Evolutionary conservation across 1,140 invertebrate genomes (phyloP).

Genomic region (Eubasilissa regina): DNA sequence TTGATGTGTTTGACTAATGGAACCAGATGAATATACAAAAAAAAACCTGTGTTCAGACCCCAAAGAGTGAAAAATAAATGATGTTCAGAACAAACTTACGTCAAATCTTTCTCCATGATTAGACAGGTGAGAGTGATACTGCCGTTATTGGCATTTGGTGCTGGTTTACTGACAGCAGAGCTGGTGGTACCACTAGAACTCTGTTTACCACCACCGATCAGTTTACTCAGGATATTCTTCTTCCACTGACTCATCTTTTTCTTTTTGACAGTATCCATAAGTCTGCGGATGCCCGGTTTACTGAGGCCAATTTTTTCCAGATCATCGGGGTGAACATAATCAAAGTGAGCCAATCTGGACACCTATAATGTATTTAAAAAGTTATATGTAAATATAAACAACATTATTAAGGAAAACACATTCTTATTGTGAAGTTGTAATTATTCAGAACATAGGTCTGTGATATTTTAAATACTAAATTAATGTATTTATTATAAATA

Average conservation of each 20-base stretch:
- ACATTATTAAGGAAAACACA: too few relatives aligned
- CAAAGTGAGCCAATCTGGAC: constrained; percentile 93
- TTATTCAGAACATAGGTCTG: too few relatives aligned
- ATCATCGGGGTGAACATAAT: constrained; percentile 95
- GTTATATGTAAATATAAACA: too few relatives aligned
- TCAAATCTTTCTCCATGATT: constrained; percentile 89
- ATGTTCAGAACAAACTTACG: constrained; percentile 63
- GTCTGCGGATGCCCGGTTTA: constrained; percentile 89
- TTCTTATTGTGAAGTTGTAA: too few relatives aligned
- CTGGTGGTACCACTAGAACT: constrained; percentile 33
- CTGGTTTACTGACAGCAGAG: constrained; percentile 15
- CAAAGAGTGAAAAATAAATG: not conserved
- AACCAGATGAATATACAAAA: not conserved
- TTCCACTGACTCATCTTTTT: constrained; percentile 86
- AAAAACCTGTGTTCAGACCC: too few relatives aligned
- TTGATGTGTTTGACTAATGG: too few relatives aligned
- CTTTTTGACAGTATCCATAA: constrained; percentile 94
- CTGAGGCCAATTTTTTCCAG: constrained; percentile 95
- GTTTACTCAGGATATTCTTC: constrained; percentile 88
- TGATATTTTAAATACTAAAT: too few relatives aligned
- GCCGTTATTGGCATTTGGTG: constrained; percentile 17
- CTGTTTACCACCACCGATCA: constrained; percentile 77
- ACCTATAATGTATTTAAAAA: constrained; percentile 70
- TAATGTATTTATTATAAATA: too few relatives aligned
- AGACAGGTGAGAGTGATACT: constrained; percentile 82